phyloP scores from a whole-genome alignment of 2,888 invertebrate genomes.

The Hyposoter didymator region DNA sequence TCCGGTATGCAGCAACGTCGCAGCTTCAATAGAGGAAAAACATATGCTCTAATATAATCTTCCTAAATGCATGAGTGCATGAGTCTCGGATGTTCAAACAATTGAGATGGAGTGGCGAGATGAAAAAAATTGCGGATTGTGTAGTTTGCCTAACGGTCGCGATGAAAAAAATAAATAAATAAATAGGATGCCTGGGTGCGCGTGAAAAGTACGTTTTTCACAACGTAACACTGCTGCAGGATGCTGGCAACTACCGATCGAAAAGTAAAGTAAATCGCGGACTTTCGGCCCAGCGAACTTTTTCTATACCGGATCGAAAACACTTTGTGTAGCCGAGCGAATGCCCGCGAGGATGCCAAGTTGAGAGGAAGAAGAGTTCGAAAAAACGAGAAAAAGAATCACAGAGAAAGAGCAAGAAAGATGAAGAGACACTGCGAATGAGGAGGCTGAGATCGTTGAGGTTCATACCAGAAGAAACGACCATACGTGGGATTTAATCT shows the following conservation, averaged over 20 bases:
- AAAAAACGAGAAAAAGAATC: not conserved
- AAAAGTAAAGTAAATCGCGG: slow-evolving; percentile 69
- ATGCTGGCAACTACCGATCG: slow-evolving; percentile 35
- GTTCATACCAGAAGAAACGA: slow-evolving; percentile 47
- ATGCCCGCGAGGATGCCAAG: slow-evolving; percentile 53
- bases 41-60: not conserved
- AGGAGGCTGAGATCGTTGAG: slow-evolving; percentile 11
- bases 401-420: slow-evolving; percentile 53
- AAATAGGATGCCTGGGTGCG: slow-evolving; percentile 38
- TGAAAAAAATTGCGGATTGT: not conserved
- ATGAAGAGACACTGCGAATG: slow-evolving; percentile 14
- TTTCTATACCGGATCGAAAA: slow-evolving; percentile 70
- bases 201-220: slow-evolving; percentile 43
- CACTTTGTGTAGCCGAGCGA: slow-evolving; percentile 70
- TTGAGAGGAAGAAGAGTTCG: slow-evolving; percentile 36
- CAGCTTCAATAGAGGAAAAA: not conserved
- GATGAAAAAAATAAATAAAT: not conserved
- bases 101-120: slow-evolving; percentile 23
- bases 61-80: not conserved
- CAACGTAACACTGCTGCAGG: not conserved
- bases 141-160: slow-evolving; percentile 14
- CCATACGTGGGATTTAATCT: slow-evolving; percentile 77
- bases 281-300: slow-evolving; percentile 73
- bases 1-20: not conserved
- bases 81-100: slow-evolving; percentile 41